Evolutionary conservation across 2,797 vertebrate species (phyloP), one percentile per base, ranked within the genome.

Genomic region (Pogonophryne albipinna): DNA sequence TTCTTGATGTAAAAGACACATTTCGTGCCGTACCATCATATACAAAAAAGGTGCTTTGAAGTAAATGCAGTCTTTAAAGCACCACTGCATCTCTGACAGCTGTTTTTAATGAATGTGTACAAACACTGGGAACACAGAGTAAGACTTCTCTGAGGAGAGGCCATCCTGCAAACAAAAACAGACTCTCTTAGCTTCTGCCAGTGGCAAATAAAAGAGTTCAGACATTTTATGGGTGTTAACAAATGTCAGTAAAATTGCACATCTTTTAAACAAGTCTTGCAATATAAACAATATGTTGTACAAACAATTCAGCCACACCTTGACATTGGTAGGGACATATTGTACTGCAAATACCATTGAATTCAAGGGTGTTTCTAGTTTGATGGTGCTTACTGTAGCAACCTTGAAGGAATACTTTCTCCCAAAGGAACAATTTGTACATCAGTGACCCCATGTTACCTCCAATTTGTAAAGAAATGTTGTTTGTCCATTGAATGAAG

Each of bases 81-180:
- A 17, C 4, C 52, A 44, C 27, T 20, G 58, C 62, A 59, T 66
- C 64, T 55, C 47, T 61, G 60, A 42, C 76, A 80, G 79, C 70
- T 84, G 82, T 74, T 82, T 87, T 76, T 51, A 77, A 84, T 78
- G 53, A 11, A 12, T 60, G 70, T 80, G 56, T 61, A 70, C 59
- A 59, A 72, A 84, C 76, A 69, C 69, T 66, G 47, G 47, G 34
- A 79, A 65, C 19, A 27, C 61, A 41, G 64, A 55, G 61, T 14
- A 67, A 34, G 58, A 62, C 17, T 78, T 82, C 52, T 50, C 78
- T 6, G 65, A 74, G 45, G 53, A 71, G 62, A 77, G 31, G 57
- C 62, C 58, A 56, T 56, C 23, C 59, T 64, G 58, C 19, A 23
- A 55, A 74, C 23, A 66, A 38, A 66, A 74, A 74, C 56, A 75